Conservation (phyloP, 2,888 invertebrate species). For the Odontocolon sp. region DNA sequence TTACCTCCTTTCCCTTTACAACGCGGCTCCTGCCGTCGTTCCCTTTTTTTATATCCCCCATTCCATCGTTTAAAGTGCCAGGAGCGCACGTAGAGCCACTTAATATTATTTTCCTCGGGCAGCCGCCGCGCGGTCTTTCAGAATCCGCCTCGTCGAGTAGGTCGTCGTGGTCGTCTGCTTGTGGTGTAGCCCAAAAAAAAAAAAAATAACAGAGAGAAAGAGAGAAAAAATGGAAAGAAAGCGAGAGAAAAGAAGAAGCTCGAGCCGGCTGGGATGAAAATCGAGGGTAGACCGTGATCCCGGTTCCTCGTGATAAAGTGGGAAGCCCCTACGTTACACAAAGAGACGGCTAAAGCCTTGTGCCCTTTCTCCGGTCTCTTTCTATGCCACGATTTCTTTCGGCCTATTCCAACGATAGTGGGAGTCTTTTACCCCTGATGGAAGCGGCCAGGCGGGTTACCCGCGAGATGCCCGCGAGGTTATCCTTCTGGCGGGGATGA, state of each 20-base stretch:
- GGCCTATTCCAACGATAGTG: conserved; percentile 18
- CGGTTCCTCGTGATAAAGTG: conserved; percentile 60
- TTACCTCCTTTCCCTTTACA: conserved; percentile 23
- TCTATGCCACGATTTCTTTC: conserved; percentile 13
- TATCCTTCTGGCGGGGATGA: conserved; percentile 30
- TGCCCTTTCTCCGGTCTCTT: conserved; percentile 23
- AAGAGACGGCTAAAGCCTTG: conserved; percentile 49
- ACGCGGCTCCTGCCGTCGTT: conserved; percentile 24
- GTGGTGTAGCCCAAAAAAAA: conserved; percentile 26
- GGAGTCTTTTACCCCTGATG: conserved; percentile 51
- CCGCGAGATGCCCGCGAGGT: conserved; percentile 24
- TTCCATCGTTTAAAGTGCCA: conserved; percentile 32
- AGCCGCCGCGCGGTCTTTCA: conserved; percentile 50
- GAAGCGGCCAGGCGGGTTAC: conserved; percentile 57
- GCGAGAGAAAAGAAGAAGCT: conserved; percentile 34
- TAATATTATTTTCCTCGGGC: conserved; percentile 65
- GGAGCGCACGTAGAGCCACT: conserved; percentile 59
- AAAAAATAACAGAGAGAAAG: conserved; percentile 37
- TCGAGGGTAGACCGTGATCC: conserved; percentile 54
- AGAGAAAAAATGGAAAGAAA: conserved; percentile 6
- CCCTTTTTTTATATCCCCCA: conserved; percentile 24
- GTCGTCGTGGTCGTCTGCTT: conserved; percentile 45
- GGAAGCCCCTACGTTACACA: conserved; percentile 55
- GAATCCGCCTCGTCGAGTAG: conserved; percentile 61
- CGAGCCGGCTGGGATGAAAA: conserved; percentile 46